Conservation (phyloP, 2,888 invertebrate genomes). For the Arctia plantaginis region DNA sequence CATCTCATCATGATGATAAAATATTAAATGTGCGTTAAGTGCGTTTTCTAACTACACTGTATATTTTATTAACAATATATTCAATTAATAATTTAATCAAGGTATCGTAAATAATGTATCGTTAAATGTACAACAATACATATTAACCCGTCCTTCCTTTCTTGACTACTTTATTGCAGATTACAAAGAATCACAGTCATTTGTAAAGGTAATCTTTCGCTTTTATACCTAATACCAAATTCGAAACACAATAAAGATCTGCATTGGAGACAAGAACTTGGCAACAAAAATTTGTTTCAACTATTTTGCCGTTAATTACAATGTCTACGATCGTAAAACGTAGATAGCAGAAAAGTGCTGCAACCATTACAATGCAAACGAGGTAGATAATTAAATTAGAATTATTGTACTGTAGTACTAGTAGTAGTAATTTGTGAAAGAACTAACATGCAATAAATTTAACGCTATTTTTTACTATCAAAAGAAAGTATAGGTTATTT, state of each 20-base stretch:
- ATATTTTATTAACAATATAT: constrained; percentile 48
- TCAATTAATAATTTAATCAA: constrained; percentile 41
- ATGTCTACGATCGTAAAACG: neutral
- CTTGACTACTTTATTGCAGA: neutral
- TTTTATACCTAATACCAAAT: neutral
- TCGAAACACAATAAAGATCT: neutral
- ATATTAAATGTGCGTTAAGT: constrained; percentile 51
- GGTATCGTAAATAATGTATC: constrained; percentile 8
- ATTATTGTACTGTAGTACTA: no score
- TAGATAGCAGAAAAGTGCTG: neutral
- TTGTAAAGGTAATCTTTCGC: neutral
- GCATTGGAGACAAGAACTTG: neutral
- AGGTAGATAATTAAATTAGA: neutral
- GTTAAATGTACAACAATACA: constrained; percentile 1
- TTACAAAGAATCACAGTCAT: neutral
- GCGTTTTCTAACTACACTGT: constrained; percentile 49
- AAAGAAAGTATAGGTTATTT: neutral
- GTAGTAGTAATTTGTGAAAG: neutral
- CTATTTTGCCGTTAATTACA: neutral
- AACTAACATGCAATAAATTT: neutral
- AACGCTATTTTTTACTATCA: neutral
- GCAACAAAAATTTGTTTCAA: neutral
- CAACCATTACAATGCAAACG: neutral
- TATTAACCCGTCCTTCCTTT: neutral
- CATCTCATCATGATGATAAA: constrained; percentile 52